Percentiles rank a stretch among this genome's conserved stretches.
phyloP scores from a whole-genome alignment of 2,888 invertebrate species.

The Drosophila phalerata region DNA sequence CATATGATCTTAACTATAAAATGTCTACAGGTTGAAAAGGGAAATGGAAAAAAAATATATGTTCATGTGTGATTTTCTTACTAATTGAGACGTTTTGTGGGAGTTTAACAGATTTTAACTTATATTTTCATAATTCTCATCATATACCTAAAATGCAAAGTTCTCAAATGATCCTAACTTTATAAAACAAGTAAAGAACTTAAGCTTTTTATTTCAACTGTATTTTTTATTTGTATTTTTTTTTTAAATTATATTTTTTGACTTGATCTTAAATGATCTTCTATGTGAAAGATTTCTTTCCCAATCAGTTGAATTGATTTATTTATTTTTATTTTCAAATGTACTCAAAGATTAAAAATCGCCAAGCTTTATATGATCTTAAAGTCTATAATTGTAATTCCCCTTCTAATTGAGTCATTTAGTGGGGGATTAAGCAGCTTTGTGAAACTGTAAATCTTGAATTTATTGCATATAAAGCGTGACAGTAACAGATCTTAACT shows the following conservation, averaged over 20 bases:
- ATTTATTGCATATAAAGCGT: conserved; percentile 29
- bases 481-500: conserved; percentile 28
- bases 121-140: too few species aligned
- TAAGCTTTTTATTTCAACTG: not conserved
- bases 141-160: too few species aligned
- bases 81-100: conserved; percentile 19
- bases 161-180: not conserved
- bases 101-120: not conserved
- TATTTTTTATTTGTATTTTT: not conserved
- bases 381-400: conserved; percentile 4
- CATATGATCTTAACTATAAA: conserved; percentile 31
- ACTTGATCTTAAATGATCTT: not conserved
- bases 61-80: not conserved
- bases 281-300: too few species aligned
- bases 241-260: too few species aligned
- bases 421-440: conserved; percentile 18
- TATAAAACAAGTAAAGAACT: too few species aligned
- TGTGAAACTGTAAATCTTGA: conserved; percentile 6
- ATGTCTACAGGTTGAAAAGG: conserved; percentile 4
- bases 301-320: not conserved
- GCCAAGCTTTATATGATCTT: not conserved
- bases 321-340: not conserved
- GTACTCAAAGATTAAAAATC: not conserved
- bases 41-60: not conserved
- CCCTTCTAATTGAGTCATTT: conserved; percentile 22